Evolutionary conservation across 2,113 vertebrate genomes (phyloP), one percentile per base, ranked within the genome.

Genomic region (Hippocampus barbouri): DNA sequence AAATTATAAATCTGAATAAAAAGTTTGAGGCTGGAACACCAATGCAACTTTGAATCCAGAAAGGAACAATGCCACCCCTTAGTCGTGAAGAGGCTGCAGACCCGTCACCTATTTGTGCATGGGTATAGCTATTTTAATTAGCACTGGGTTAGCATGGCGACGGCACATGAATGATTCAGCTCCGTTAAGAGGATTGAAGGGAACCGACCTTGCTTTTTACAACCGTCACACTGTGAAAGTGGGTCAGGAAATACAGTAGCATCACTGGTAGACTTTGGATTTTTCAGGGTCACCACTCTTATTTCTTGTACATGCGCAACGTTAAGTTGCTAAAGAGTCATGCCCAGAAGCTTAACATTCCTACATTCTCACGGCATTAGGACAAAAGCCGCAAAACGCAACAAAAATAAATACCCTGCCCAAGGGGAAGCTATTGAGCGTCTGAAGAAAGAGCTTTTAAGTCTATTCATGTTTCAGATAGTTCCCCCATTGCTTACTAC

Each of bases 151-250:
- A 71, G 60, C 1, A 9, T 63, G 18, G 70, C 1, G 64, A 66
- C 23, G 23, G 41, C 43, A 25, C 41, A 85, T 88, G 79, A 86
- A 88, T 87, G 85, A 87, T 87, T 87, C 79, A 86, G 66, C 62
- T 41, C 78, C 79, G 82, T 75, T 8, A 45, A 76, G 75, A 82
- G 74, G 62, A 82, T 73, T 72, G 4, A 34, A 78, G 64, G 69
- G 47, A 73, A 25, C 25, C 15, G 66, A 70, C 40, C 62, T 74
- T 79, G 51, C 47, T 73, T 78, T 69, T 78, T 71, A 30, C 62
- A 72, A 57, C 61, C 62, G 71, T 68, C 67, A 76, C 68, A 61
- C 43, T 75, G 71, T 75, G 86, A 85, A 85, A 86, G 41, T 68
- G 82, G 83, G 84, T 84, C 85, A 80, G 74, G 67, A 82, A 60